phyloP scores from a whole-genome alignment of 2,113 vertebrate species.

The Chaenogobius annularis region DNA sequence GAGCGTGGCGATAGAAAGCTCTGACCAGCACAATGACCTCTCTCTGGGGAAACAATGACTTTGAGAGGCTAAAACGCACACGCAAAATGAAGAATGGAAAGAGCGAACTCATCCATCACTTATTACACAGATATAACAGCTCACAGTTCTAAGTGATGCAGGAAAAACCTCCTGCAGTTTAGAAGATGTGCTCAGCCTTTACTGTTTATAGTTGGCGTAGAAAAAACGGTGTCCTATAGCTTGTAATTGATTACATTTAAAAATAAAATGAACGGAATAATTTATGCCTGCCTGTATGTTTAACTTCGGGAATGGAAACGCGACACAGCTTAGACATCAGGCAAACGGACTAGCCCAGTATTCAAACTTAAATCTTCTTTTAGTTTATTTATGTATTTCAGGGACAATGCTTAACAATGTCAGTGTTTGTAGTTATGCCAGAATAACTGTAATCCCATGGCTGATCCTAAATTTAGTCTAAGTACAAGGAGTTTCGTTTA shows the following conservation, averaged over 20 bases:
- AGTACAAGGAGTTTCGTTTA: not conserved
- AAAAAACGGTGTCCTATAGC: not conserved
- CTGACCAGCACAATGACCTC: conserved; percentile 70
- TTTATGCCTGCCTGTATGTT: not conserved
- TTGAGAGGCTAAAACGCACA: conserved; percentile 62
- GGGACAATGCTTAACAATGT: no score
- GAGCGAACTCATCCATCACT: conserved; percentile 68
- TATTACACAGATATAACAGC: conserved; percentile 63
- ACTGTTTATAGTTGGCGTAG: not conserved
- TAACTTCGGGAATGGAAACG: not conserved
- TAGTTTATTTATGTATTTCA: no score
- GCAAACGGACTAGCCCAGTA: not conserved
- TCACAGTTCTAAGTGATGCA: conserved; percentile 36
- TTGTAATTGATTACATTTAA: not conserved
- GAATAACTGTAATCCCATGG: no score
- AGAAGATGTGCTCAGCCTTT: conserved; percentile 21
- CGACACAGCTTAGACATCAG: not conserved
- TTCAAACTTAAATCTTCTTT: not conserved
- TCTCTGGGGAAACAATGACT: conserved; percentile 75
- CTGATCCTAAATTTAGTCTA: no score
- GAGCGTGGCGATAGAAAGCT: conserved; percentile 59
- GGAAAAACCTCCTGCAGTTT: conserved; percentile 54
- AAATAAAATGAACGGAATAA: not conserved
- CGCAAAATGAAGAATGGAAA: conserved; percentile 61
- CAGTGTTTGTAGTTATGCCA: no score